These are phyloP conservation scores for Acrobasis suavella DNA, from an alignment of 2,888 invertebrate genomes.

Conservation along the genomic window DNA sequence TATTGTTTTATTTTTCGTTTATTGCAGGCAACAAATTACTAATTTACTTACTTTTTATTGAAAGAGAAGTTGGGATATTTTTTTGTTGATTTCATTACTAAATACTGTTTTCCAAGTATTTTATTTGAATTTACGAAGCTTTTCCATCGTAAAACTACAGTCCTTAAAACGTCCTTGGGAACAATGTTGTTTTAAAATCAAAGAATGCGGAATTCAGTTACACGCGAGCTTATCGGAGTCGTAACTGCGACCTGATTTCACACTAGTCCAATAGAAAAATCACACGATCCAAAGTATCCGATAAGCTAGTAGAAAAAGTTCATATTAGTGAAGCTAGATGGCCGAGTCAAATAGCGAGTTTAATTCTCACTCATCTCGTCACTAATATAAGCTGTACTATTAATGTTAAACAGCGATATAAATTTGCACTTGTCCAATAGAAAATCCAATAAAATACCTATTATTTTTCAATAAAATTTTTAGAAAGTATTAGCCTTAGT, in stretches of 20 bases:
- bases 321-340: neutral
- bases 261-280: constrained; percentile 65
- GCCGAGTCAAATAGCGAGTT: neutral
- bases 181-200: constrained; percentile 4
- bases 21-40: too few species aligned
- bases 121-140: too few species aligned
- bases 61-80: too few species aligned
- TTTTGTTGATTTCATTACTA: too few species aligned
- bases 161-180: constrained; percentile 4
- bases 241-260: constrained; percentile 61
- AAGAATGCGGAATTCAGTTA: constrained; percentile 22
- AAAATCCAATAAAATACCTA: too few species aligned
- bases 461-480: constrained; percentile 57
- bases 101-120: too few species aligned
- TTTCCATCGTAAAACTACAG: too few species aligned
- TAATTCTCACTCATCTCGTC: too few species aligned
- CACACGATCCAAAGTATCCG: constrained; percentile 69
- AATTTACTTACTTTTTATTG: too few species aligned
- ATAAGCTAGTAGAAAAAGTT: constrained; percentile 35
- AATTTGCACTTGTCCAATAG: constrained; percentile 57
- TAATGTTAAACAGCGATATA: constrained; percentile 51
- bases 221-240: constrained; percentile 47
- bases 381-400: too few species aligned
- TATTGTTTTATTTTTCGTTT: too few species aligned
- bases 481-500: neutral